phyloP scores from a whole-genome alignment of 2,797 vertebrate species.

The Tinamus major region DNA sequence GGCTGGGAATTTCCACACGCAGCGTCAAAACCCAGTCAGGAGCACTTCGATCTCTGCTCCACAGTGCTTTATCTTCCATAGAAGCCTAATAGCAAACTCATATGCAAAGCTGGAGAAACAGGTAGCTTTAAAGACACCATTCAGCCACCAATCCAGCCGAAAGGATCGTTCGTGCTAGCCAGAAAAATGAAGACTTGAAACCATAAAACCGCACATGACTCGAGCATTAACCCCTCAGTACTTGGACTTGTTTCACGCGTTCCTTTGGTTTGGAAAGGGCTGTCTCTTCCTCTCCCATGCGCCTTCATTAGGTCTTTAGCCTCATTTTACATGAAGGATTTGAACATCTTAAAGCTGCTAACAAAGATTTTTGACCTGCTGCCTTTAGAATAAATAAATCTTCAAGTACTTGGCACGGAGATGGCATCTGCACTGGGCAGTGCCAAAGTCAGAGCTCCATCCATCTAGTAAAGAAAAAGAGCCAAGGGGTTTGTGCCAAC shows the following conservation, averaged over 20 bases:
- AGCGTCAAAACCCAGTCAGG: no score
- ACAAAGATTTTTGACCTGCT: not conserved
- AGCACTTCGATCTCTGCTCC: not conserved
- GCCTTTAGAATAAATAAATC: not conserved
- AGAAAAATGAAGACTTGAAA: not conserved
- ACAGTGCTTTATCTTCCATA: not conserved
- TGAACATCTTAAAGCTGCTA: not conserved
- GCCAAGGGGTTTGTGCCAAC: not conserved
- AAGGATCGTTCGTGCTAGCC: fast-evolving
- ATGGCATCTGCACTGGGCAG: no score
- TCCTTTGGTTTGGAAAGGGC: no score
- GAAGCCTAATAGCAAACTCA: not conserved
- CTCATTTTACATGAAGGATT: not conserved
- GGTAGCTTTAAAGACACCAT: not conserved
- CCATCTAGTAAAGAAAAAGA: not conserved
- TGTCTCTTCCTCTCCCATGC: not conserved
- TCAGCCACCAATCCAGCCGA: not conserved
- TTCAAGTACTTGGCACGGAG: not conserved
- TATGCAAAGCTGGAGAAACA: not conserved
- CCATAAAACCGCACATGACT: not conserved
- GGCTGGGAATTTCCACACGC: not conserved
- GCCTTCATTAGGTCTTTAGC: not conserved
- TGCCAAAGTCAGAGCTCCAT: not conserved
- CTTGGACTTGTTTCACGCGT: not conserved
- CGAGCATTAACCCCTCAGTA: not conserved